Percentiles rank a stretch among this genome's conserved stretches.
phyloP scores from a whole-genome alignment of 1,140 invertebrate species.

The Penaeus japonicus region DNA sequence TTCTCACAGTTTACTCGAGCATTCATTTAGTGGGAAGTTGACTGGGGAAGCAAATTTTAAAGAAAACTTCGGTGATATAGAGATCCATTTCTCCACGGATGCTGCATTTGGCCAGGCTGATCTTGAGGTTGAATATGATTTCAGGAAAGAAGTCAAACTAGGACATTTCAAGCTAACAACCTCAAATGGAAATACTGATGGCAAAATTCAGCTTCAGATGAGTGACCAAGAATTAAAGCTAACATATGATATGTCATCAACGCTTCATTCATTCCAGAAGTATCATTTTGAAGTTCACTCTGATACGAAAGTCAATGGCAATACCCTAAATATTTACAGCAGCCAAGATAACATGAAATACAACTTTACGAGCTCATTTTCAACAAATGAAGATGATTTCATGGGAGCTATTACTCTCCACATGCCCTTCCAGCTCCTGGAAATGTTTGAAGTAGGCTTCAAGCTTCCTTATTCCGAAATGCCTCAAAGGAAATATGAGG shows the following conservation, averaged over 20 bases:
- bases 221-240: neutral
- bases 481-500: too few species aligned
- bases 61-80: neutral
- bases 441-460: too few species aligned
- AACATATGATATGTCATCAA: neutral
- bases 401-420: too few species aligned
- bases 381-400: too few species aligned
- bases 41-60: neutral
- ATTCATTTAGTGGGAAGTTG: neutral
- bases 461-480: too few species aligned
- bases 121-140: neutral
- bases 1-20: neutral
- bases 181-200: neutral
- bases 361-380: too few species aligned
- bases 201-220: neutral
- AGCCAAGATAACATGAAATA: neutral
- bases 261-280: neutral
- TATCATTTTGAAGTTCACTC: neutral
- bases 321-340: neutral
- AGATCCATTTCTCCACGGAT: neutral
- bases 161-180: neutral
- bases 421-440: too few species aligned
- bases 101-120: neutral
- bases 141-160: neutral
- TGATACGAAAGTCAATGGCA: neutral